Conservation (phyloP, 2,113 vertebrate species). For the Leucopternis melanops region DNA sequence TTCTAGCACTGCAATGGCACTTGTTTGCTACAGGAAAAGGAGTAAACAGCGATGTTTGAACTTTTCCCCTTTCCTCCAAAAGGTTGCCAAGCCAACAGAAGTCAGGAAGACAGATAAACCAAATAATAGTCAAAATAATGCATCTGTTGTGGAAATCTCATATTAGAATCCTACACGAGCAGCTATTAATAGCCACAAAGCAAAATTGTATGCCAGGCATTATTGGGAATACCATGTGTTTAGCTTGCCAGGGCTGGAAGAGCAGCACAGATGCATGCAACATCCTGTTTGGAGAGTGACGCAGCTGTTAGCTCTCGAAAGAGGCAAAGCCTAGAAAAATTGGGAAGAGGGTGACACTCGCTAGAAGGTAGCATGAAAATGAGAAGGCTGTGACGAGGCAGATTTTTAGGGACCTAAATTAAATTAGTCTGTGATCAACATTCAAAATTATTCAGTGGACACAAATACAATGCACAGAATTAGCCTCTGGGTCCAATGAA, state of each 20-base stretch:
- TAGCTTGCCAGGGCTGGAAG: not conserved
- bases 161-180: not conserved
- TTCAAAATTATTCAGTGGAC: not conserved
- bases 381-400: not conserved
- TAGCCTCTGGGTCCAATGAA: not conserved
- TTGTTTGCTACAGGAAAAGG: not conserved
- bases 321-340: not conserved
- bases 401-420: not conserved
- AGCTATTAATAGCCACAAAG: not conserved
- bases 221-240: not conserved
- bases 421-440: not conserved
- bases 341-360: accelerated
- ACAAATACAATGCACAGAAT: not conserved
- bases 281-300: not conserved
- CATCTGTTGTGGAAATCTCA: not conserved
- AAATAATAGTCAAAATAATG: not conserved
- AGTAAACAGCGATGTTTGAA: not conserved
- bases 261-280: not conserved
- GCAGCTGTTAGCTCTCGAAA: not conserved
- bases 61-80: not conserved
- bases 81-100: not conserved
- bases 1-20: accelerated
- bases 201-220: not conserved
- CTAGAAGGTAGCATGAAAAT: not conserved
- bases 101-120: not conserved